Base-by-base conservation (phyloP, 1,140 invertebrate species). In the Pseudomyrmex sp. region DNA sequence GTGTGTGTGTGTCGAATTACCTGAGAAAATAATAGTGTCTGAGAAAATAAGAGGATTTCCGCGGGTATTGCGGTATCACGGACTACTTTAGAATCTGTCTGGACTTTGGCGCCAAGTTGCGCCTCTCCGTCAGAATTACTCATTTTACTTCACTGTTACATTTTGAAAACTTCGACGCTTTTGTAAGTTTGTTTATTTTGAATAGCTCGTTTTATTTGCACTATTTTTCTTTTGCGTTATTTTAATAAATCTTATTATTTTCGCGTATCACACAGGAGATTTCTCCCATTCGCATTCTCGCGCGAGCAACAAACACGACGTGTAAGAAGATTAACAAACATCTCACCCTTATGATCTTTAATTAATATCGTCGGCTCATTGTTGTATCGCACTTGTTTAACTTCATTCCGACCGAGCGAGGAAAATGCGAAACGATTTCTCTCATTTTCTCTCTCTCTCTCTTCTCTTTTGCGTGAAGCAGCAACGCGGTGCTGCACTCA, bases 1-100 rank as follows among this genome's bases (percentile, higher is more conserved):
- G 35, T 35, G 26, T 35, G 35, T 26, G 15, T n/a, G 23, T 35
- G 61, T 76, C 76, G 76, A 70, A 80, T 70, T 50, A 66, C 66
- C 44, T 44, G 66, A 70, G 76, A 72, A 70, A 80, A 80, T 72
- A 80, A 80, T 72, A 72, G 54, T 63, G 73, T 80, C 76, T 72
- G 76, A 80, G 76, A 70, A 58, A 70, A 70, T 79, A 79, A 79
- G 76, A 79, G 76, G 66, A 70, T 80, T 80, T 80, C 12, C 44
- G 18, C 15, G 15, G 52, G 35, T 7, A 58, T 15, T 23, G 54
- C 66, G 54, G 48, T 59, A 59, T 80, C 44, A 52, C 62, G 20
- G 3, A 20, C 20, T 48, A 7, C 54, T 70, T 80, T 13, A 26
- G 56, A 72, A 70, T 72, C 44, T 26, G 12, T 79, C 20, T 52